Conservation (phyloP, 2,888 invertebrate species). For the Metopia argyrocephala region DNA sequence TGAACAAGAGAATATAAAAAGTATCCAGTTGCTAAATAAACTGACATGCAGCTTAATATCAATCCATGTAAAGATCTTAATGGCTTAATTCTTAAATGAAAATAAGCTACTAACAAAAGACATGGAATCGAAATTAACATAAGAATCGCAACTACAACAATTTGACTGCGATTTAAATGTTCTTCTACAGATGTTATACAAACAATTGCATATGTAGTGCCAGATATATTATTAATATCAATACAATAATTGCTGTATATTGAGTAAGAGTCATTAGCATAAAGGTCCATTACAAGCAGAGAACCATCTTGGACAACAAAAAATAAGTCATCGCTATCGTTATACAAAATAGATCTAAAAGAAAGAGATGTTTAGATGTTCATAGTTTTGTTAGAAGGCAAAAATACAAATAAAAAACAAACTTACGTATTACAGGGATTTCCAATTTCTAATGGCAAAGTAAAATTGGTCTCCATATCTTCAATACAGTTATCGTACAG, state of each 20-base stretch:
- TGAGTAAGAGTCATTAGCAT: slow-evolving; percentile 73
- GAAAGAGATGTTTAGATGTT: slow-evolving; percentile 2
- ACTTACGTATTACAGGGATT: slow-evolving; percentile 77
- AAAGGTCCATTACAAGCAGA: slow-evolving; percentile 73
- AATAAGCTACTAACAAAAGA: slow-evolving; percentile 72
- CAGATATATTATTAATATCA: slow-evolving; percentile 73
- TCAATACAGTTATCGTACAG: slow-evolving; percentile 77
- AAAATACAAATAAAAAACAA: not conserved
- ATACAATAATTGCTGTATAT: slow-evolving; percentile 75
- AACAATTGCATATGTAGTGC: slow-evolving; percentile 74
- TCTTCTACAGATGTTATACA: slow-evolving; percentile 74
- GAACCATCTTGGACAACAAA: slow-evolving; percentile 77
- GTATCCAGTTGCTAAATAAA: slow-evolving; percentile 75
- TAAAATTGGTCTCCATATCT: slow-evolving; percentile 71
- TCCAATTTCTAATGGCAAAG: slow-evolving; percentile 72
- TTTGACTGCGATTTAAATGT: slow-evolving; percentile 70
- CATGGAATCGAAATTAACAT: slow-evolving; percentile 77
- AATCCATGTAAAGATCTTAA: slow-evolving; percentile 76
- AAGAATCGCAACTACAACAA: slow-evolving; percentile 72
- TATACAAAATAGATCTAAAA: slow-evolving; percentile 70
- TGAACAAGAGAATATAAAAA: slow-evolving; percentile 75
- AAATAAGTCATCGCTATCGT: slow-evolving; percentile 71
- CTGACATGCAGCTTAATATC: slow-evolving; percentile 75
- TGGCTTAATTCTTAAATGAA: slow-evolving; percentile 72
- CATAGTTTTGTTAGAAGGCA: not conserved